phyloP scores from a whole-genome alignment of 2,888 invertebrate genomes.

The Tenthredo livida region DNA sequence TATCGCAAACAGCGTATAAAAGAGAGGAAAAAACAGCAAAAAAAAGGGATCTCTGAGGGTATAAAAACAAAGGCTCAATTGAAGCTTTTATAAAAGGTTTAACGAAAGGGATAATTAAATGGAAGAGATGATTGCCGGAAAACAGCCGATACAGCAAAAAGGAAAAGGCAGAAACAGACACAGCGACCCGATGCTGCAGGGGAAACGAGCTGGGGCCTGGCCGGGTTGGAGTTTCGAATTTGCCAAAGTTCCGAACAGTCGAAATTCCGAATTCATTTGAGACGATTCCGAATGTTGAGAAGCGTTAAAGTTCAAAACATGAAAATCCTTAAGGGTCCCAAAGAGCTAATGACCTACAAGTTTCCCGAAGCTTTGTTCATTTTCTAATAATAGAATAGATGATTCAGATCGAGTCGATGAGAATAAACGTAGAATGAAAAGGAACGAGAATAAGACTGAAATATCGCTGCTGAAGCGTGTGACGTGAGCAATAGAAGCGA shows the following conservation, averaged over 20 bases:
- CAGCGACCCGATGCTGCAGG: neutral
- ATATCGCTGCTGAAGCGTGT: neutral
- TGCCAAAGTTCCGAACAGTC: no score
- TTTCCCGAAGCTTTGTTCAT: neutral
- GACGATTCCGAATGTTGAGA: no score
- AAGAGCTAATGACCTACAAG: no score
- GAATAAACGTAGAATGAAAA: neutral
- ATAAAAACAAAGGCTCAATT: neutral
- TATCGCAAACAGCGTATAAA: neutral
- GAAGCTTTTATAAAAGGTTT: constrained; percentile 3
- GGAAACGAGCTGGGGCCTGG: neutral
- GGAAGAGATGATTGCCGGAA: neutral
- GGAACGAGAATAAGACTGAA: neutral
- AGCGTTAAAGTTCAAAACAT: no score
- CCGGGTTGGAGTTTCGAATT: no score
- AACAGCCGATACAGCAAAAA: neutral
- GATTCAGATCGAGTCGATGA: no score
- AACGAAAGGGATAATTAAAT: neutral
- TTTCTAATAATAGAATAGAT: neutral
- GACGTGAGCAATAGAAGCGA: constrained; percentile 21
- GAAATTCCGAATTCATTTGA: no score
- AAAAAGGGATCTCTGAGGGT: neutral
- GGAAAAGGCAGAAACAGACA: neutral
- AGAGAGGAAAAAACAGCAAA: neutral
- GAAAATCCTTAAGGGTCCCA: no score